These are phyloP conservation scores for Microplitis demolitor DNA, from an alignment of 1,140 invertebrate species.

Conservation along the genomic window DNA sequence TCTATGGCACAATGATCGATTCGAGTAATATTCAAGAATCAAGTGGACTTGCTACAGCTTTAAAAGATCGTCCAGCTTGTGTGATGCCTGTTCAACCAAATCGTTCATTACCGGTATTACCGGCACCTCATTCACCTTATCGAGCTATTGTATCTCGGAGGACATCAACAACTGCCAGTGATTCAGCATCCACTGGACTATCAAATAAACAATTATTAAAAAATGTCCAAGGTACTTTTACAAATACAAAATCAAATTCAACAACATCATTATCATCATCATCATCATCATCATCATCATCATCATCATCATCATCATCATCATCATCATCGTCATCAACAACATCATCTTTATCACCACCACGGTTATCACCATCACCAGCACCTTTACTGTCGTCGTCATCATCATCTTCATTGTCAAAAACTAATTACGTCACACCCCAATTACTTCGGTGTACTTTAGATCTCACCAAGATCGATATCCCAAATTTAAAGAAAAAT, in stretches of 20 bases:
- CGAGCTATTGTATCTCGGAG: background rate
- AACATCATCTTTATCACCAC: background rate
- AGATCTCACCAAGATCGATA: slow-evolving; percentile 7
- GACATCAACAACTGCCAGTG: background rate
- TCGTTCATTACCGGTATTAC: slow-evolving; percentile 45
- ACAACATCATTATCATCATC: background rate
- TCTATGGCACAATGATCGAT: slow-evolving; percentile 21
- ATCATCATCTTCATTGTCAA: background rate
- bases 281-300: too few relatives aligned
- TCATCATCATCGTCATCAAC: background rate
- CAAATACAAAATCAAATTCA: background rate
- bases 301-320: background rate
- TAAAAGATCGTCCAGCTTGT: slow-evolving; percentile 39
- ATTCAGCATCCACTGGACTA: background rate
- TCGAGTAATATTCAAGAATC: background rate
- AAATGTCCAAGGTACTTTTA: background rate
- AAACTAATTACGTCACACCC: background rate
- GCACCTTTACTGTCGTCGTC: background rate
- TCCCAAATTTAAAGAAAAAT: slow-evolving; percentile 3
- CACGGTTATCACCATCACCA: background rate
- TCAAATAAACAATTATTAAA: background rate
- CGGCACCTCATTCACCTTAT: slow-evolving; percentile 37
- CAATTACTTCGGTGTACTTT: background rate
- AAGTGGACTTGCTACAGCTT: slow-evolving; percentile 37
- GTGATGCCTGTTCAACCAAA: slow-evolving; percentile 49